phyloP scores from a whole-genome alignment of 2,888 invertebrate genomes.

The Tiliacea aurago region DNA sequence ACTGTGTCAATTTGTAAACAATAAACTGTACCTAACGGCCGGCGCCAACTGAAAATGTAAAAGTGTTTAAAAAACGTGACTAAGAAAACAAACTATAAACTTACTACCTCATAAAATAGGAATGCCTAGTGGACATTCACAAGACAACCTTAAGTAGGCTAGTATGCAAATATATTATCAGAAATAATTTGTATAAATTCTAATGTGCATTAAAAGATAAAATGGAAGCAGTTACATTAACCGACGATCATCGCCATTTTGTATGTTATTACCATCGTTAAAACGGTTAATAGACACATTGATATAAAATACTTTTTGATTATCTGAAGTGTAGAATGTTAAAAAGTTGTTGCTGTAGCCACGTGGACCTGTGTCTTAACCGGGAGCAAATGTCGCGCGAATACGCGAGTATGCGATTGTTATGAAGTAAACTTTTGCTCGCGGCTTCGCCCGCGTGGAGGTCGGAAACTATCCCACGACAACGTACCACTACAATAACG shows the following conservation, averaged over 20 bases:
- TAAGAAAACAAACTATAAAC: constrained; percentile 2
- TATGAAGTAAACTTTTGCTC: too few species aligned
- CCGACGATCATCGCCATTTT: constrained; percentile 27
- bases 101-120: constrained; percentile 34
- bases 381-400: background rate
- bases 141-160: background rate
- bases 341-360: background rate
- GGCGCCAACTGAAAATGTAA: background rate
- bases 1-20: too few species aligned
- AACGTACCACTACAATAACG: too few species aligned
- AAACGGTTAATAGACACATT: constrained; percentile 32
- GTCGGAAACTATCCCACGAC: too few species aligned
- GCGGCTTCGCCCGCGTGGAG: too few species aligned
- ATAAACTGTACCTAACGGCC: too few species aligned
- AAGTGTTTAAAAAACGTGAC: background rate
- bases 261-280: constrained; percentile 34
- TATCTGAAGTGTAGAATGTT: constrained; percentile 13
- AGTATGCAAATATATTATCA: constrained; percentile 53
- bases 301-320: constrained; percentile 41
- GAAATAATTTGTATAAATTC: constrained; percentile 37
- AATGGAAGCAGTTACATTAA: constrained; percentile 28
- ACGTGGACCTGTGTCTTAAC: background rate
- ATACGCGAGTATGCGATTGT: background rate
- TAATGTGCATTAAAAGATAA: constrained; percentile 49
- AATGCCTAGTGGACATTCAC: constrained; percentile 23